Base-by-base conservation (phyloP, 2,797 vertebrate genomes). In the Gobio occitaniae region DNA sequence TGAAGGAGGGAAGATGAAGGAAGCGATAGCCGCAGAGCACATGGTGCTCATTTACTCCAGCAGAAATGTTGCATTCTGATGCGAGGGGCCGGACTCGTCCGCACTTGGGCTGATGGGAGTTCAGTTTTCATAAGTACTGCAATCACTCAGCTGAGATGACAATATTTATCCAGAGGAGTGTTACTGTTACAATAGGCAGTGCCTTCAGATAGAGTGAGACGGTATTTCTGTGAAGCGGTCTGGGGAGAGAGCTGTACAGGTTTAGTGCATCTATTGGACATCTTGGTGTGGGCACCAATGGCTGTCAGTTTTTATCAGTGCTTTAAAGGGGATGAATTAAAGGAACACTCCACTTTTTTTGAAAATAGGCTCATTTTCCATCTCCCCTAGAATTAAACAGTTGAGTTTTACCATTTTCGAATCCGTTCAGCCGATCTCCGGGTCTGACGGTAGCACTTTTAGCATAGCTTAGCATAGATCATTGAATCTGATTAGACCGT, bases 11-110 rank as follows among this genome's bases (percentile, higher is more conserved):
- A 83, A 80, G 78, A 56, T 59, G 47, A 85, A 70, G 44, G 50
- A 72, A 86, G 76, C 17, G 17, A n/a, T 77, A 65, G 72, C 25
- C 12, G 29, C 21, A 36, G 25, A 59, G 68, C 87, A 87, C 71
- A 79, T 87, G 84, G 82, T 74, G 82, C 80, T 86, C 70, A 89
- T 90, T 85, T 83, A 83, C 68, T 82, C 25, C 21, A 17, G 76
- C 52, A 50, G 15, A 68, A 70, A 59, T 74, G 7, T 16, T 86
- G 74, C 25, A 41, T 83, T 82, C 59, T 84, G 21, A 80, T 78
- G 86, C 87, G 61, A 85, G 84, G 80, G 69, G 87, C 72, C 71
- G 13, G 21, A 44, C 17, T 66, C 17, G 3, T 48, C 59, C 29
- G 82, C 72, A 68, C 32, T 56, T 9, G 2, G 1, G 36, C 36